phyloP scores from a whole-genome alignment of 2,797 vertebrate genomes.

The Agapornis canus region DNA sequence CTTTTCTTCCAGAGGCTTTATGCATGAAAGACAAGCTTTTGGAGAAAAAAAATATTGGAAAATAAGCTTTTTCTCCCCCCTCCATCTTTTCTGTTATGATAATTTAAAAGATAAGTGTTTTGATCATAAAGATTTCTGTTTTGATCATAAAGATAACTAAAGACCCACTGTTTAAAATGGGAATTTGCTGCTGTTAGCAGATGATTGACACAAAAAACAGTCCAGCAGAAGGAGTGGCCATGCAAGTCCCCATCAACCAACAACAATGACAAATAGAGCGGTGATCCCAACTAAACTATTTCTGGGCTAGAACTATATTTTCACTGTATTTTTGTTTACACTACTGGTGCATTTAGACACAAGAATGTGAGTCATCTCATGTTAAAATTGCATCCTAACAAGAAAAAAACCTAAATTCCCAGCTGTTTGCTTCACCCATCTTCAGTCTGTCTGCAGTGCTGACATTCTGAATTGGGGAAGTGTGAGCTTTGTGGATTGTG shows the following conservation, averaged over 20 bases:
- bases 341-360: neutral
- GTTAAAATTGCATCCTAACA: neutral
- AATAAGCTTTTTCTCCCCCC: neutral
- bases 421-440: neutral
- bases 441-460: neutral
- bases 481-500: rapidly evolving
- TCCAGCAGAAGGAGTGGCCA: neutral
- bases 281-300: neutral
- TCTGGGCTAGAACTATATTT: neutral
- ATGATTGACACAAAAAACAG: neutral
- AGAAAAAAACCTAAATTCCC: neutral
- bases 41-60: slow-evolving; percentile 39
- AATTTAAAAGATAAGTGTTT: slow-evolving; percentile 64
- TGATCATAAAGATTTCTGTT: slow-evolving; percentile 59
- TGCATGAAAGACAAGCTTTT: slow-evolving; percentile 49
- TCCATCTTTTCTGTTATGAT: neutral
- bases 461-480: neutral
- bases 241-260: too few species aligned
- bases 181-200: neutral
- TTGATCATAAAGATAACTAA: slow-evolving; percentile 52
- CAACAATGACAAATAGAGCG: neutral
- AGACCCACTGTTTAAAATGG: neutral
- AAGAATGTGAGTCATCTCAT: neutral
- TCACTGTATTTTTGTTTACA: neutral
- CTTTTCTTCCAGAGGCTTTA: slow-evolving; percentile 48